These are phyloP conservation scores for Pandion haliaetus DNA, from an alignment of 2,113 vertebrate genomes.

Conservation along the genomic window DNA sequence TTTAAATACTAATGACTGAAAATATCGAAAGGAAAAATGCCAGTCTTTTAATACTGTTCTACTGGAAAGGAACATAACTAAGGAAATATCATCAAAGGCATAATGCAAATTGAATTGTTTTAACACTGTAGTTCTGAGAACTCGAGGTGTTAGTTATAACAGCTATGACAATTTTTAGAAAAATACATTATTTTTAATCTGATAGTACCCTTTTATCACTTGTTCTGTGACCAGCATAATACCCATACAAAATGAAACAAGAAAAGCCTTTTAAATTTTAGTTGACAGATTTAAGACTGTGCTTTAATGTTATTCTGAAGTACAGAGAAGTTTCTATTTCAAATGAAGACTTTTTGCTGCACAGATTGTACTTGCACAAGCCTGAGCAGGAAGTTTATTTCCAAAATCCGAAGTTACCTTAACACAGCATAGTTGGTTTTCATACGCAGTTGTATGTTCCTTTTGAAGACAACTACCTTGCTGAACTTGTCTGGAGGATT, in stretches of 20 bases:
- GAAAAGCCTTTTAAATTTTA: neutral
- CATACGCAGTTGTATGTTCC: neutral
- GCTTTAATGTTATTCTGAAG: neutral
- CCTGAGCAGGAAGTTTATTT: neutral
- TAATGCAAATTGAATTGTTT: constrained; percentile 28
- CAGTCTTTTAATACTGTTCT: neutral
- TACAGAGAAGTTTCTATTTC: neutral
- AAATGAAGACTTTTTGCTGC: neutral
- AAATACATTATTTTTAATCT: constrained; percentile 13
- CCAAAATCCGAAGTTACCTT: neutral
- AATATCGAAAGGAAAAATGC: neutral
- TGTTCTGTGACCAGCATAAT: constrained; percentile 5
- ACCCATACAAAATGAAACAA: neutral
- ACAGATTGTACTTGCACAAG: neutral
- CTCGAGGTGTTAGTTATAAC: constrained; percentile 21
- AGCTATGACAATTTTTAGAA: constrained; percentile 5
- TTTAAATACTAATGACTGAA: constrained; percentile 23
- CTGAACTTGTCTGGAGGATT: neutral
- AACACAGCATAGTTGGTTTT: neutral
- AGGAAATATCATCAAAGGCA: constrained; percentile 26
- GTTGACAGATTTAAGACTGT: neutral
- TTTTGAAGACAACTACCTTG: neutral
- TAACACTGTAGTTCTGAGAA: constrained; percentile 8
- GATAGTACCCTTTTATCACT: constrained; percentile 11
- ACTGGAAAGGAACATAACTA: neutral